These are phyloP conservation scores for Drosophila albomicans DNA, from an alignment of 1,140 invertebrate genomes.

Conservation along the genomic window DNA sequence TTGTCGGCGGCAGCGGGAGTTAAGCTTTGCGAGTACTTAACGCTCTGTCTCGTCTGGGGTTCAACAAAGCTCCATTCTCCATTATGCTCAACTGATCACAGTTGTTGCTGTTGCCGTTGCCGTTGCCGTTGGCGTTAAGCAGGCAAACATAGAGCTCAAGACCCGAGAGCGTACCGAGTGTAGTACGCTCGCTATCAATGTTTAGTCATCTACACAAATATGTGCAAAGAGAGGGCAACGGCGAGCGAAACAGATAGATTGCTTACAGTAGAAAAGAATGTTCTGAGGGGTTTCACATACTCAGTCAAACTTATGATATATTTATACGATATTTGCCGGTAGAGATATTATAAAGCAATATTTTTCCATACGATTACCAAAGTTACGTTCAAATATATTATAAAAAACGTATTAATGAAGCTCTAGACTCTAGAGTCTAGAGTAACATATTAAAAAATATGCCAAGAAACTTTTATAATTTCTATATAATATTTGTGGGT, in stretches of 20 bases:
- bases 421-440: no score
- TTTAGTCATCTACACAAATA: conserved; percentile 78
- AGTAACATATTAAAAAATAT: no score
- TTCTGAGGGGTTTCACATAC: conserved; percentile 21
- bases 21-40: conserved; percentile 49
- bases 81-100: conserved; percentile 49
- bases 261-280: conserved; percentile 37
- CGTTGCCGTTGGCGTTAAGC: conserved; percentile 26
- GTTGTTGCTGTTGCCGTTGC: conserved; percentile 24
- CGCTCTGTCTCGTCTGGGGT: conserved; percentile 17
- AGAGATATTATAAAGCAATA: no score
- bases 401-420: no score
- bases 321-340: no score
- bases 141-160: conserved; percentile 39
- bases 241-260: conserved; percentile 21
- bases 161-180: conserved; percentile 10
- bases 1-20: background rate
- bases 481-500: no score
- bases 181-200: conserved; percentile 55
- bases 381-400: no score
- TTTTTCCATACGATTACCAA: no score
- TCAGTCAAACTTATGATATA: no score
- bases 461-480: no score
- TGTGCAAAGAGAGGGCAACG: conserved; percentile 46
- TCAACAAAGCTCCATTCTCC: conserved; percentile 45